These are phyloP conservation scores for Odiellus spinosus DNA, from an alignment of 2,888 invertebrate genomes.

Conservation along the genomic window DNA sequence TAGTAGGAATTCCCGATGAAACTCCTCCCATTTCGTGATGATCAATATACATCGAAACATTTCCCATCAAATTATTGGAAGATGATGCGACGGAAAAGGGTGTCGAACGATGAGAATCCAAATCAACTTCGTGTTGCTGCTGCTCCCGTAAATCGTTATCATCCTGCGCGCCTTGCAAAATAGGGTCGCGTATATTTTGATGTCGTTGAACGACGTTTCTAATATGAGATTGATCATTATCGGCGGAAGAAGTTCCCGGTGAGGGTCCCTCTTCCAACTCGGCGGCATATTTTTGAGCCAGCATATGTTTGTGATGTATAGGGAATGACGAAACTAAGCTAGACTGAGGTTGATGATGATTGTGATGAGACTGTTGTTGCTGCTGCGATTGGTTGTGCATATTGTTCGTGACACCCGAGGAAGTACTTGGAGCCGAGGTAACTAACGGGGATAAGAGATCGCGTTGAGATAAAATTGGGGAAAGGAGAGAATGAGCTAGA, in stretches of 20 bases:
- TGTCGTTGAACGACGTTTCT: constrained; percentile 1
- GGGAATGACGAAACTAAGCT: constrained; percentile 10
- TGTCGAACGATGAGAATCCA: constrained; percentile 8
- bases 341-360: neutral
- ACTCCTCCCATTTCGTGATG: constrained; percentile 2
- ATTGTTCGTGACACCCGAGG: neutral
- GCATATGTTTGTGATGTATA: constrained; percentile 17
- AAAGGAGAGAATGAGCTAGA: constrained; percentile 2
- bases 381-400: no score
- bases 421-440: constrained; percentile 9
- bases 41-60: constrained; percentile 11
- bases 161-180: neutral
- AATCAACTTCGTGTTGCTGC: constrained; percentile 5
- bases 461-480: constrained; percentile 11
- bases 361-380: no score
- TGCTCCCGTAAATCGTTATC: neutral
- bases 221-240: constrained; percentile 4
- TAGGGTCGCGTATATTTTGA: neutral
- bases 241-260: constrained; percentile 7
- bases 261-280: constrained; percentile 12
- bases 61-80: constrained; percentile 11
- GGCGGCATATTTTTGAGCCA: constrained; percentile 21
- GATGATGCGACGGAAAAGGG: constrained; percentile 12
- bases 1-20: constrained; percentile 8
- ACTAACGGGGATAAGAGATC: constrained; percentile 14